Percentiles rank a stretch among this genome's conserved stretches.
Conservation (phyloP, 2,113 vertebrate species). For the Phyllostomus hastatus region DNA sequence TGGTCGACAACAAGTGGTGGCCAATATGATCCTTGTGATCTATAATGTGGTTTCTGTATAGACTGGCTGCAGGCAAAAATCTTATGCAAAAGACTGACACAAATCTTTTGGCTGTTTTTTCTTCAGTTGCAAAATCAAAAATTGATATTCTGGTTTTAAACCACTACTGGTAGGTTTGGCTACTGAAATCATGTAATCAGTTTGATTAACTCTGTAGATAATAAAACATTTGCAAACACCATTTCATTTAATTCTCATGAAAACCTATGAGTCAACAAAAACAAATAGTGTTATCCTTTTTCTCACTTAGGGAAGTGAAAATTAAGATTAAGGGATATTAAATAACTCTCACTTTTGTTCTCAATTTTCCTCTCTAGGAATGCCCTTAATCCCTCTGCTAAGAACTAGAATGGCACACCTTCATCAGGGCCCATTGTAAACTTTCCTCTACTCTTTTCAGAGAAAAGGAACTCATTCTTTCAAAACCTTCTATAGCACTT, state of each 20-base stretch:
- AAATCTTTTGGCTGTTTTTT: background rate
- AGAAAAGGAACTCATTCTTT: background rate
- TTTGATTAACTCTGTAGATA: background rate
- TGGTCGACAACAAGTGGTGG: accelerated
- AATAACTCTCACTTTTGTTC: background rate
- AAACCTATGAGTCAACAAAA: background rate
- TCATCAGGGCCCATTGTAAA: background rate
- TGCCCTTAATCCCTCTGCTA: background rate
- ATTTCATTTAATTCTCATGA: background rate
- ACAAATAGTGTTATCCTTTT: background rate
- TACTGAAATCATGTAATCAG: background rate
- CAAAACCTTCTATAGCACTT: background rate
- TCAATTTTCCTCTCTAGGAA: background rate
- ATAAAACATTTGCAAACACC: background rate
- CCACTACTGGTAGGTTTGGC: background rate
- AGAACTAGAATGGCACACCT: background rate
- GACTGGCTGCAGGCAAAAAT: background rate
- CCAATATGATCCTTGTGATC: background rate
- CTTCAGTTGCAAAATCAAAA: background rate
- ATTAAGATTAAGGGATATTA: background rate
- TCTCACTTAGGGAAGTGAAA: background rate
- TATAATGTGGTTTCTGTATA: background rate
- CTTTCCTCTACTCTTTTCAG: background rate
- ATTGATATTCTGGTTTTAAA: background rate
- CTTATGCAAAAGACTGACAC: background rate